A percentile compares a stretch with the other conserved stretches of the same genome.
phyloP scores from a whole-genome alignment of 2,113 vertebrate genomes.

The Boleophthalmus pectinirostris region DNA sequence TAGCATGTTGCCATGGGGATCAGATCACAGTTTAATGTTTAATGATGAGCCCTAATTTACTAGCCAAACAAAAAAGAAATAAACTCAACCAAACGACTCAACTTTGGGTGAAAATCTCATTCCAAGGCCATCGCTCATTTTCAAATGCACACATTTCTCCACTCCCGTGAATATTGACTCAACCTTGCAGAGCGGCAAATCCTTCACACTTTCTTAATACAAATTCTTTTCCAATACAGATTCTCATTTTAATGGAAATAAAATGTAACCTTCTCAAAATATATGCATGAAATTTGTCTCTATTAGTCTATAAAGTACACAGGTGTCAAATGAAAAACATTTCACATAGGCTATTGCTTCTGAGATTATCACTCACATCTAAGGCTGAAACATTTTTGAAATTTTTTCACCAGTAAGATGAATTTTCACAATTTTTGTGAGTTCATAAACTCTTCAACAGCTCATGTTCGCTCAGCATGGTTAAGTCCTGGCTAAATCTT shows the following conservation, averaged over 20 bases:
- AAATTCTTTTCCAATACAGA: constrained; percentile 22
- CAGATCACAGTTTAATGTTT: not conserved
- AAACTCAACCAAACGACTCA: not conserved
- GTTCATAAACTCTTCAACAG: too few species aligned
- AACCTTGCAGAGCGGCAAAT: constrained; percentile 24
- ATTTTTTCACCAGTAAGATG: too few species aligned
- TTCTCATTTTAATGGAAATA: not conserved
- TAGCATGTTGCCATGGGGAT: too few species aligned
- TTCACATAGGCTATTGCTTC: too few species aligned
- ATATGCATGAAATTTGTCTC: not conserved
- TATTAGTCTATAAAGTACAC: not conserved
- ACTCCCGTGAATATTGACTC: constrained; percentile 7
- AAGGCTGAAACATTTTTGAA: too few species aligned
- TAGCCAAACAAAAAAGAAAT: not conserved
- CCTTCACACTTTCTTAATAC: not conserved
- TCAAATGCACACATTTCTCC: not conserved
- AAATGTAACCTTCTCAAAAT: not conserved
- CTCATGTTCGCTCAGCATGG: too few species aligned
- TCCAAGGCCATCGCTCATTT: not conserved
- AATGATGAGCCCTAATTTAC: not conserved
- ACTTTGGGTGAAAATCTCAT: not conserved
- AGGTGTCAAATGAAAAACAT: not conserved
- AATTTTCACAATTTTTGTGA: too few species aligned
- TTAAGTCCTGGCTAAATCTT: too few species aligned
- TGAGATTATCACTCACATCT: constrained; percentile 24